Evolutionary conservation across 2,888 invertebrate genomes (phyloP), one percentile per base, ranked within the genome.

Genomic region (Ephialtes manifestator): DNA sequence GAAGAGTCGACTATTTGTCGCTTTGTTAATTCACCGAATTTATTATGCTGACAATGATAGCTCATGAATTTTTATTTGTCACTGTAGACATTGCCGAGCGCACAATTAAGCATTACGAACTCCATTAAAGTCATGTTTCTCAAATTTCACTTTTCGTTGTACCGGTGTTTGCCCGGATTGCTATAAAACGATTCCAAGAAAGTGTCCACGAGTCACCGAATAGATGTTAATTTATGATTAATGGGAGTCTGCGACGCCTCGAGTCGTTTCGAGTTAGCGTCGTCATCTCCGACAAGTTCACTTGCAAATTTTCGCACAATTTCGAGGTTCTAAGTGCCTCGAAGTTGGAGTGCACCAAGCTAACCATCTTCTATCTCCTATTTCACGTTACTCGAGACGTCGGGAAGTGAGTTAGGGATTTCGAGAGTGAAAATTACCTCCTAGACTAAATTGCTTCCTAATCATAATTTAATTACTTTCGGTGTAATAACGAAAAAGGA

Each of bases 171-270:
- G 53, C 2, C 71, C 48, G 58, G 55, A 82, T 82, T 82, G 39
- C 77, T 67, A 55, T 63, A 77, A 82, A 82, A 82, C 82, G 77
- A 65, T 82, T 82, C 77, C 55, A 58, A n/a, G 82, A 77, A 82
- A 75, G 39, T 43, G 58, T 65, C 18, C 71, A 20, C 28, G 46
- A 67, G 39, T 48, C 20, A 35, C n/a, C 20, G n/a, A 65, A 35
- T 46, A 31, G 55, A 82, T 77, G 77, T 77, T 82, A 82, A 82
- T 82, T 82, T 39, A 48, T 67, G 65, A 71, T 77, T 82, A 82
- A 82, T 43, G 71, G 63, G 82, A 67, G 35, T 28, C 68, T 43
- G 31, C 35, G 15, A 63, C 63, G 60, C 60, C 35, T 51, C 31
- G 39, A 63, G 63, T 58, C 18, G 70, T 81, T 76, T 81, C 31